Evolutionary conservation across 1,140 invertebrate genomes (phyloP), one percentile per base, ranked within the genome.

Genomic region (Drosophila dunni): DNA sequence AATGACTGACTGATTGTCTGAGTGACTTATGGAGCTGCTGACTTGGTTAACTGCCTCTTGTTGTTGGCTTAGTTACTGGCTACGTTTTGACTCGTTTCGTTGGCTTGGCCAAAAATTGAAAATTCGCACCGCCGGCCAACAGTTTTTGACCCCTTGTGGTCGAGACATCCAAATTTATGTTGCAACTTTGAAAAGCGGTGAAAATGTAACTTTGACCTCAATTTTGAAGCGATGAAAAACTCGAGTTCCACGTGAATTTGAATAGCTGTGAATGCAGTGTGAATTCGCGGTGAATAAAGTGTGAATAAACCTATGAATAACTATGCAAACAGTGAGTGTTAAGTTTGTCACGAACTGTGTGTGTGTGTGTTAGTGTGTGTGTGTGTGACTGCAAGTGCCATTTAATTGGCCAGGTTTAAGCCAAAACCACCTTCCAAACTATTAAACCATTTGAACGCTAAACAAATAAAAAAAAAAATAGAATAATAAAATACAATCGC

Each of bases 121-220:
- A 68, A 60, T 68, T 68, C 34, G 65, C 65, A 36, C 63, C 63
- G 67, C 50, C 3, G 36, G 61, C 46, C 53, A 56, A 62, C 58
- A 46, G 50, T 63, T 64, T 1, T 29, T 29, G 68, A 71, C 68
- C 51, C 61, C 51, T 51, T 48, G 68, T 45, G 11, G 40, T 60
- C 33, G 46, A 20, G 17, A 2, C 66, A 38, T n/a, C 24, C 8
- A 8, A 20, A 48, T 10, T 20, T 48, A n/a, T 38, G 36, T 56
- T 56, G 53, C 53, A 40, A 56, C 34, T n/a, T 40, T 17, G 15
- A 24, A 34, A 15, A 36, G 34, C 48, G 36, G 48, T 15, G 61
- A 63, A 63, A 63, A 63, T 51, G 40, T 20, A 63, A 63, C 48
- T 63, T 63, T 63, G 60, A 51, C 60, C 45, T 3, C 60, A 51